Evolutionary conservation across 2,888 invertebrate species (phyloP).

Genomic region (Disparrhopalites patrizii): DNA sequence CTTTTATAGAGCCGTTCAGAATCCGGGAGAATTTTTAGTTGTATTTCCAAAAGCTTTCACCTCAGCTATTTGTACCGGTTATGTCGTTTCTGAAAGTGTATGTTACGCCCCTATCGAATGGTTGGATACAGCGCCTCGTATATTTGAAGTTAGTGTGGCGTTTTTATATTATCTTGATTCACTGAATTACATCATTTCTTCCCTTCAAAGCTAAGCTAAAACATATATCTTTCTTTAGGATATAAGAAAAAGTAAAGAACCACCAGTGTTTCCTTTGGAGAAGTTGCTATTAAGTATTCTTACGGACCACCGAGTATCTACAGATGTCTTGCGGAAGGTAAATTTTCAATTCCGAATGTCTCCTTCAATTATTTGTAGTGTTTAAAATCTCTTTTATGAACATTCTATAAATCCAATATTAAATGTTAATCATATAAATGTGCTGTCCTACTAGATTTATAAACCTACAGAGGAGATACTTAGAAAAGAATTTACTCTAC

Average conservation of each 20-base stretch:
- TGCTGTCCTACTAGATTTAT: not conserved
- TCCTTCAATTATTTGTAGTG: not conserved
- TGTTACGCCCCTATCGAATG: constrained; percentile 81
- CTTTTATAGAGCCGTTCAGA: constrained; percentile 73
- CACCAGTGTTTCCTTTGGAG: constrained; percentile 84
- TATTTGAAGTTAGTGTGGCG: constrained; percentile 63
- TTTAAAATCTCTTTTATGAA: not conserved
- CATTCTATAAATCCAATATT: not conserved
- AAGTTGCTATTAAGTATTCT: constrained; percentile 72
- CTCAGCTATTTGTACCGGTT: constrained; percentile 81
- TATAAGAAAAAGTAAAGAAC: constrained; percentile 77
- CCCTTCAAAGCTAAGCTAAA: too few relatives aligned
- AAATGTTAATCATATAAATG: not conserved
- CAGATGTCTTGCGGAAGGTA: constrained; percentile 62
- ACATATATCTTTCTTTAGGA: constrained; percentile 57
- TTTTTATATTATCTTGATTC: too few relatives aligned
- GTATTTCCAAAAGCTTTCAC: constrained; percentile 87
- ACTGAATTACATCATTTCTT: too few relatives aligned
- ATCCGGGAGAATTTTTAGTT: constrained; percentile 81
- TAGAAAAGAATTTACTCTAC: constrained; percentile 62
- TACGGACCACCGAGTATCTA: constrained; percentile 62
- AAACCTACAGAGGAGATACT: constrained; percentile 56
- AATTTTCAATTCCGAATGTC: constrained; percentile 18
- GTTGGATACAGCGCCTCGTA: constrained; percentile 67
- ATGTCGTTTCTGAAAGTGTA: constrained; percentile 84